Conservation (phyloP, 2,888 invertebrate genomes). For the Drosophila rellima region DNA sequence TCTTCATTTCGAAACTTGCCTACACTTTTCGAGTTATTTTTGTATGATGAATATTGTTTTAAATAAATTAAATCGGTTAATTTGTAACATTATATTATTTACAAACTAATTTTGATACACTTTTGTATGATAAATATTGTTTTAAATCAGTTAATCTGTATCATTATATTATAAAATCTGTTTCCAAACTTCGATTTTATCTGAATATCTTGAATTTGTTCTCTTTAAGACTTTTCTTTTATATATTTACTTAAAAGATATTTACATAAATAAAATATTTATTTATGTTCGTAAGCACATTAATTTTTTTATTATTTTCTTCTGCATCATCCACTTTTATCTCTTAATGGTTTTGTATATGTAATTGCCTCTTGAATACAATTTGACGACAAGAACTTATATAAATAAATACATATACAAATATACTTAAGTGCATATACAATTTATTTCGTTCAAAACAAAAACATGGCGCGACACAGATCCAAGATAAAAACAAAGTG, state of each 20-base stretch:
- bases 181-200: too few relatives aligned
- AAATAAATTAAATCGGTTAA: too few relatives aligned
- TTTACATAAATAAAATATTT: too few relatives aligned
- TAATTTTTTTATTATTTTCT: not conserved
- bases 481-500: slow-evolving; percentile 26
- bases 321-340: slow-evolving; percentile 10
- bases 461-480: not conserved
- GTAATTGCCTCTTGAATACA: slow-evolving; percentile 8
- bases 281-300: too few relatives aligned
- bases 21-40: not conserved
- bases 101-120: too few relatives aligned
- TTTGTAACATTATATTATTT: too few relatives aligned
- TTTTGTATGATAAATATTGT: not conserved
- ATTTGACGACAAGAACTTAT: slow-evolving; percentile 4
- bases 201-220: too few relatives aligned
- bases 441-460: not conserved
- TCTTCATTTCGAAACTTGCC: not conserved
- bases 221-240: not conserved
- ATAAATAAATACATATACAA: slow-evolving; percentile 12
- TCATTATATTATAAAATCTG: too few relatives aligned
- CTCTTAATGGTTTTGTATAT: slow-evolving; percentile 12
- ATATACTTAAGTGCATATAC: slow-evolving; percentile 5
- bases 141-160: not conserved
- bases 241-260: not conserved
- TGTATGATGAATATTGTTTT: not conserved